Percentiles rank a stretch among this genome's conserved stretches.
Evolutionary conservation across 1,140 invertebrate species (phyloP).

Genomic region (Tetragonula clypearis): DNA sequence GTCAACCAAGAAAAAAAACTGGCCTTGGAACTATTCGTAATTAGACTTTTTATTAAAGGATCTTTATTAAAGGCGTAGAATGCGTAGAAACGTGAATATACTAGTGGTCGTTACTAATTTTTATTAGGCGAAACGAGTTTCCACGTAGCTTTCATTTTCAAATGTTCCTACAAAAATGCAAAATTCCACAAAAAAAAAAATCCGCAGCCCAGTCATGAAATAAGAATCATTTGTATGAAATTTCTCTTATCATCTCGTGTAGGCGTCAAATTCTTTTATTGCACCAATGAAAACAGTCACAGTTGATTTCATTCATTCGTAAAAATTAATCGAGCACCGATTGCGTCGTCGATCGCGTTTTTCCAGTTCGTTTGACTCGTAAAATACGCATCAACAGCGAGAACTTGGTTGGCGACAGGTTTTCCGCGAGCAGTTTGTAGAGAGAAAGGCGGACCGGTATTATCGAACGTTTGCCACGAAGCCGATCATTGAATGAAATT

Average conservation of each 20-base stretch:
- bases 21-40: background rate
- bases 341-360: background rate
- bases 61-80: too few relatives aligned
- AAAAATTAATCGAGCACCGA: background rate
- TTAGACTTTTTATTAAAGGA: too few relatives aligned
- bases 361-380: background rate
- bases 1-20: background rate
- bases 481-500: conserved; percentile 73
- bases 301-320: background rate
- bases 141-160: too few relatives aligned
- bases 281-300: too few relatives aligned
- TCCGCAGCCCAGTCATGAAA: background rate
- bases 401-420: conserved; percentile 37
- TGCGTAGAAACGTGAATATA: too few relatives aligned
- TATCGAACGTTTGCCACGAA: conserved; percentile 32
- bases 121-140: too few relatives aligned
- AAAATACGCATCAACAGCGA: background rate
- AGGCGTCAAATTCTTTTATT: background rate
- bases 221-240: background rate
- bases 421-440: conserved; percentile 22
- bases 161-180: too few relatives aligned
- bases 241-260: background rate
- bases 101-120: too few relatives aligned
- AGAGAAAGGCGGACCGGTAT: conserved; percentile 68
- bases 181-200: too few relatives aligned